phyloP scores from a whole-genome alignment of 2,113 vertebrate species.

The Anhinga rufa region DNA sequence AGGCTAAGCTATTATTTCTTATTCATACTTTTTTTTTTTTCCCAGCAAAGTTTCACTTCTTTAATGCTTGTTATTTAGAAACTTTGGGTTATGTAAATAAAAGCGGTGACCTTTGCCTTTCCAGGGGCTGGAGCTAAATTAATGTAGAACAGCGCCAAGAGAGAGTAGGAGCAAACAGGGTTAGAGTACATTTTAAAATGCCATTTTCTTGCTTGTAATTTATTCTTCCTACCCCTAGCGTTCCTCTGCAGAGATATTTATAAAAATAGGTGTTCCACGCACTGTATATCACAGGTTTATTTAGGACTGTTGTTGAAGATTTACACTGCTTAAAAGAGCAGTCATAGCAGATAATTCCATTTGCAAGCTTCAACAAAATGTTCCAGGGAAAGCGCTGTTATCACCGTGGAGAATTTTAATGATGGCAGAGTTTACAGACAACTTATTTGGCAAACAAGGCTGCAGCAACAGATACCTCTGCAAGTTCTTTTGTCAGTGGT shows the following conservation, averaged over 20 bases:
- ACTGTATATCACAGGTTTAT: constrained; percentile 26
- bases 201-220: neutral
- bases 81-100: neutral
- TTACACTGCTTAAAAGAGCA: constrained; percentile 53
- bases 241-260: constrained; percentile 30
- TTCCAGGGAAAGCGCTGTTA: neutral
- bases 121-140: neutral
- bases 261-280: constrained; percentile 40
- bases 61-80: neutral
- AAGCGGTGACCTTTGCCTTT: neutral
- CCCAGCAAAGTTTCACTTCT: neutral
- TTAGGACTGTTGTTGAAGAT: constrained; percentile 45
- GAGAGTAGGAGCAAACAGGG: neutral
- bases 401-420: constrained; percentile 17
- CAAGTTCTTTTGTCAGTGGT: neutral
- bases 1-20: neutral
- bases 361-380: constrained; percentile 36
- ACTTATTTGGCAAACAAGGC: constrained; percentile 31
- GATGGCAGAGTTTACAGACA: constrained; percentile 29
- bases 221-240: neutral
- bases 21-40: neutral
- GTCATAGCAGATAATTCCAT: constrained; percentile 43
- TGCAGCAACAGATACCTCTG: neutral
- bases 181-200: constrained; percentile 3
- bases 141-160: neutral